Evolutionary conservation across 2,113 vertebrate genomes (phyloP), one percentile per base, ranked within the genome.

Genomic region (Podocnemis expansa): DNA sequence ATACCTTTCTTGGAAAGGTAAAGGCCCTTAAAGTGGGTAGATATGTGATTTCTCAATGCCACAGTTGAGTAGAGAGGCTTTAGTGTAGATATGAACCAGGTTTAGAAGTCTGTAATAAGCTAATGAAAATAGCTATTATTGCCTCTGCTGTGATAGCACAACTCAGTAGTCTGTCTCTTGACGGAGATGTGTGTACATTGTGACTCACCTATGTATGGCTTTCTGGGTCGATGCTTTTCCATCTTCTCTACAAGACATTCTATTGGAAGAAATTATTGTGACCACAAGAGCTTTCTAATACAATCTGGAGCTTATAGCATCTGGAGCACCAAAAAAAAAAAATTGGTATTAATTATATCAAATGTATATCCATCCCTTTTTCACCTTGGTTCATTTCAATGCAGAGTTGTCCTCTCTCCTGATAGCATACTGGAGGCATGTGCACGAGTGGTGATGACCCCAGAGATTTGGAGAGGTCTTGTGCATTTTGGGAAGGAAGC

Each of bases 61-160:
- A 91, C 83, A 81, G 78, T 51, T 89, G 89, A 27, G 43, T 76
- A 76, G 43, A 45, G 41, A 24, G 88, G 88, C 56, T n/a, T 95
- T 73, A 45, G 38, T 41, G 19, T 54, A 70, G 63, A 70, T 38
- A 70, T 38, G 78, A 63, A 87, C 76, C 25, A 92, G 87, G 82
- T 81, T 83, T 13, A 93, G 55, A 87, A 91, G 88, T 84, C 95
- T 88, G 88, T 96, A 94, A 94, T 84, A 93, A 73, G n/a, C 86
- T 96, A 94, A 89, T 85, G 82, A 94, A 96, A 97, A 92, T 93
- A 96, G 92, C 89, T 97, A 91, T 96, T 95, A 96, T 96, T 93
- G 91, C 73, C 89, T 92, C 70, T 76, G 52, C 13, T 22, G 52
- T 90, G 38, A 73, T 89, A 96, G 60, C 91, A 93, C 92, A 95